Evolutionary conservation across 2,888 invertebrate genomes (phyloP), one percentile per base, ranked within the genome.

Genomic region (Gerris lacustris): DNA sequence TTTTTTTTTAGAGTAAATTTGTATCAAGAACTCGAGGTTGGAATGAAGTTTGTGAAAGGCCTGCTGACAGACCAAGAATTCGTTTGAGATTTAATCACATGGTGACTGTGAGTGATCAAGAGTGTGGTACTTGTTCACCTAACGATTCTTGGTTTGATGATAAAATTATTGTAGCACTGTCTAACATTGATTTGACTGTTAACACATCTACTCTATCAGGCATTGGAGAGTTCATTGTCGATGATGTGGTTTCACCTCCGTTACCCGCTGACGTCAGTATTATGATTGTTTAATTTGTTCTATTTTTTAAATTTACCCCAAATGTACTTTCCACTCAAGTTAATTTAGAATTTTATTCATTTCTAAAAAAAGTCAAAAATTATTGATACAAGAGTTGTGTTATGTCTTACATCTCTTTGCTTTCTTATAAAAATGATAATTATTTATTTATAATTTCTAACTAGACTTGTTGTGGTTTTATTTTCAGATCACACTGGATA

Each of bases 171-270:
- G 73, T 75, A 67, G 72, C 73, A 45, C 63, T 77, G 18, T 69
- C 75, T 11, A 88, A 91, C 76, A 81, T 92, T 69, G 83, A 82
- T 70, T 80, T 92, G 75, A 84, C 86, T 15, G 82, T 94, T 69
- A 88, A 89, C 68, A 90, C 91, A 88, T 92, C 91, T 78, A 91
- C 92, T 0, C 85, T 93, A 0, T 85, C 89, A 55, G 92, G 91
- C 11, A 81, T 96, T 15, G 85, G 89, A 0, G 94, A 94, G 80
- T 85, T 96, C 74, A 83, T 90, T 0, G 95, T 95, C 79, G 95
- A 96, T 80, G 95, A 96, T 82, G 85, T 92, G 62, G 84, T 91
- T 44, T 86, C 87, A 2, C 86, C 88, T 71, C 90, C 93, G 0
- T 86, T 94, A 81, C 94, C 94, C 6, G 83, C 94, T 77, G 87